Conservation (phyloP, 1,140 invertebrate genomes). For the Formica selysi region DNA sequence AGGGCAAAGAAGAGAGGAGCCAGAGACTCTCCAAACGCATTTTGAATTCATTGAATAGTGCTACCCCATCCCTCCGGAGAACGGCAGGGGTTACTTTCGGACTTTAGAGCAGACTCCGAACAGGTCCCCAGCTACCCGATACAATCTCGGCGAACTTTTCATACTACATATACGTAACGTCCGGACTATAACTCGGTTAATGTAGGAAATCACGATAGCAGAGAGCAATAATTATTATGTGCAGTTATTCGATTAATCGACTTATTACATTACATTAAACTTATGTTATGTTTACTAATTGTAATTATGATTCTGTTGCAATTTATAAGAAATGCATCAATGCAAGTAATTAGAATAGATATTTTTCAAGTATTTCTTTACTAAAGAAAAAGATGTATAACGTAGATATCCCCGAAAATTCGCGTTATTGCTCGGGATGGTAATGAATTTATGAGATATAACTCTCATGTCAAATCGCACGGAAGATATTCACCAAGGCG, state of each 20-base stretch:
- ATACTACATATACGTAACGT: not conserved
- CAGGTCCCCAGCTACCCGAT: slow-evolving; percentile 39
- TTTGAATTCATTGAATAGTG: slow-evolving; percentile 76
- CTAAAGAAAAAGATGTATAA: not conserved
- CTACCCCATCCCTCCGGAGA: slow-evolving; percentile 30
- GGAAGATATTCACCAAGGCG: slow-evolving; percentile 64
- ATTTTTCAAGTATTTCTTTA: not conserved
- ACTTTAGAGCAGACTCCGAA: slow-evolving; percentile 47
- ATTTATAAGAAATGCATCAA: not conserved
- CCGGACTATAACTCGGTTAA: not conserved
- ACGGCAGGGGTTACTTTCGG: slow-evolving; percentile 64
- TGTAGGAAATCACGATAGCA: not conserved
- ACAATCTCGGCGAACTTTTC: not conserved
- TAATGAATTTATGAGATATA: slow-evolving; percentile 53
- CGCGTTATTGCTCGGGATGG: not conserved
- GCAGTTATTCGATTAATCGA: not conserved
- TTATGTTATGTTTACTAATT: not conserved
- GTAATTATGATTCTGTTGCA: not conserved
- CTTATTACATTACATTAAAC: not conserved
- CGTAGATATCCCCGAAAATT: slow-evolving; percentile 14
- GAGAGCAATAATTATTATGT: slow-evolving; percentile 1
- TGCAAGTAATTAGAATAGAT: not conserved
- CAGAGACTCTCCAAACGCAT: slow-evolving; percentile 77
- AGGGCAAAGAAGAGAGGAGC: slow-evolving; percentile 65
- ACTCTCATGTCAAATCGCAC: slow-evolving; percentile 46